Conservation (phyloP, 2,113 vertebrate species). For the Onychostruthus taczanowskii region DNA sequence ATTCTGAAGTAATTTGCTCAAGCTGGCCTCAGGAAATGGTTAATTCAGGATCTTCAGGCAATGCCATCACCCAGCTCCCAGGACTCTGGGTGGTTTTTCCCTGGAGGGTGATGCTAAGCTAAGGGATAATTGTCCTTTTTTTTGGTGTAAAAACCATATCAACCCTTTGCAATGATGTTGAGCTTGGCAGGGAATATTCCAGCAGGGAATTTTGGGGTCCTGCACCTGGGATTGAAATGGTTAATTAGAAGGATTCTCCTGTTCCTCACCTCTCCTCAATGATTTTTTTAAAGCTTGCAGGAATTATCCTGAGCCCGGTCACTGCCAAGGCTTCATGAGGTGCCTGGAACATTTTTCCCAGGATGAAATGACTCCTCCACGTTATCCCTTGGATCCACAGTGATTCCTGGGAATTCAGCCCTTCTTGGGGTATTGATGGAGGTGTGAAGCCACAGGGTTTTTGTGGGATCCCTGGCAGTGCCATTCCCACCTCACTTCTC, state of each 20-base stretch:
- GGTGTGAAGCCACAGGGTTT: neutral
- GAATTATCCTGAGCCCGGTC: accelerated
- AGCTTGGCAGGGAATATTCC: neutral
- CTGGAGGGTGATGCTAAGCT: neutral
- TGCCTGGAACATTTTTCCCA: neutral
- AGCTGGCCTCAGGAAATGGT: neutral
- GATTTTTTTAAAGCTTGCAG: neutral
- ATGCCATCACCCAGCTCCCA: neutral
- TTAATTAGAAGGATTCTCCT: neutral
- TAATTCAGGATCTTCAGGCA: neutral
- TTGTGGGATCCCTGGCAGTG: neutral
- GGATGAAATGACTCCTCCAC: neutral
- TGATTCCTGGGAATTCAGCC: neutral
- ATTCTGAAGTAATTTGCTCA: neutral
- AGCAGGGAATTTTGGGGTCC: neutral
- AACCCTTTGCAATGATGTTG: neutral
- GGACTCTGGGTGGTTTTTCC: neutral
- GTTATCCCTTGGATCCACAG: accelerated
- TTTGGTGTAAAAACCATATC: accelerated
- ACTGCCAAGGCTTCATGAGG: neutral
- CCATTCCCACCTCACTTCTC: accelerated
- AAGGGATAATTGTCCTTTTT: neutral
- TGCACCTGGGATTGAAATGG: neutral
- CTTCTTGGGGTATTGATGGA: neutral
- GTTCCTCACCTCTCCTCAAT: neutral